A percentile compares a stretch with the other conserved stretches of the same genome.
These are phyloP conservation scores for Leptonema lineaticorne DNA, from an alignment of 1,140 invertebrate genomes.

Conservation along the genomic window DNA sequence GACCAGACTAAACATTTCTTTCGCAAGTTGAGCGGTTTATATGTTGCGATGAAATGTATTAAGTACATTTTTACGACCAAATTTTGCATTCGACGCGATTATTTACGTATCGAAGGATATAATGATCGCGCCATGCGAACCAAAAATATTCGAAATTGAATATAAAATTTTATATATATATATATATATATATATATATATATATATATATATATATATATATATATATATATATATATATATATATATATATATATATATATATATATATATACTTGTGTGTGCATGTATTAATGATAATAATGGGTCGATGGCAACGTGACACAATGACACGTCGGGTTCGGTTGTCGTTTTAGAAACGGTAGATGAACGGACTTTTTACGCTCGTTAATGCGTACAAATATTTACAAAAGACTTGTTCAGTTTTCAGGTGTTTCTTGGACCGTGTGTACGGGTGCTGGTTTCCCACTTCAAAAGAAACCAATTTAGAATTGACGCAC, in stretches of 20 bases:
- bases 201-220: no score
- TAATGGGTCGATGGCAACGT: neutral
- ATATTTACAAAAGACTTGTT: slow-evolving; percentile 23
- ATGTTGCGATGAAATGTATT: neutral
- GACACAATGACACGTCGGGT: no score
- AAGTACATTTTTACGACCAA: neutral
- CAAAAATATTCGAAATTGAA: no score
- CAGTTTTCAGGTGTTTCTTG: slow-evolving; percentile 20
- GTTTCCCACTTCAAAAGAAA: slow-evolving; percentile 20
- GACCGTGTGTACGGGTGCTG: slow-evolving; percentile 9
- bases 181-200: no score
- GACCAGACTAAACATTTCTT: neutral
- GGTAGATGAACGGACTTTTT: slow-evolving; percentile 7
- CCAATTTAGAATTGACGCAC: slow-evolving; percentile 21
- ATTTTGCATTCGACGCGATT: no score
- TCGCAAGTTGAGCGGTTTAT: neutral
- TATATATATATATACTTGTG: no score
- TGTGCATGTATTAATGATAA: neutral
- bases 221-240: no score
- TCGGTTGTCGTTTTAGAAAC: no score
- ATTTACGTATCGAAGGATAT: no score
- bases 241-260: no score
- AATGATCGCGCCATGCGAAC: no score
- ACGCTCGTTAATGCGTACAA: slow-evolving; percentile 15
- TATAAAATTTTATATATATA: no score